These are phyloP conservation scores for Taeniopygia guttata DNA, from an alignment of 2,797 vertebrate genomes.

Conservation along the genomic window DNA sequence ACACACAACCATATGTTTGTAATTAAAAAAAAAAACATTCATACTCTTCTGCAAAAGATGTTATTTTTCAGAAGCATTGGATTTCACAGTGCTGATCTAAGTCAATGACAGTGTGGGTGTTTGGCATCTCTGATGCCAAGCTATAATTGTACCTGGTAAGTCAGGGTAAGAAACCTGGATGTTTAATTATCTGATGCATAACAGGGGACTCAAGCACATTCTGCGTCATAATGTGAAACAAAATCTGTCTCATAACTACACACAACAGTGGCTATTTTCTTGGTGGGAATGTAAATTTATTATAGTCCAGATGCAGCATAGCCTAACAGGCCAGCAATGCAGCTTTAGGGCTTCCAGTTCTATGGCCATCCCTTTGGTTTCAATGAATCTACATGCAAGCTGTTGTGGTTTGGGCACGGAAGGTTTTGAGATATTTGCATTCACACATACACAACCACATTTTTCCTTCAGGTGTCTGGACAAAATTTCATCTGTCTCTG, in stretches of 20 bases:
- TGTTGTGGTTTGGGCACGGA: neutral
- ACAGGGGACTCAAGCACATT: neutral
- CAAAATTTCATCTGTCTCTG: neutral
- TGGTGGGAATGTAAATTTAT: neutral
- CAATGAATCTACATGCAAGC: neutral
- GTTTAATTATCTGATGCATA: neutral
- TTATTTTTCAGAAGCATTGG: neutral
- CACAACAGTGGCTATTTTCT: neutral
- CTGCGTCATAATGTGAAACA: neutral
- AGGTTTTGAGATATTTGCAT: neutral
- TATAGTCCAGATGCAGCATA: neutral
- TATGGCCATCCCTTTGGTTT: neutral
- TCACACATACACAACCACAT: neutral
- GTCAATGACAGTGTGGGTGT: slow-evolving; percentile 10
- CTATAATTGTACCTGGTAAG: slow-evolving; percentile 19
- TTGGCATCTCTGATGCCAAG: neutral
- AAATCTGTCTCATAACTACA: neutral
- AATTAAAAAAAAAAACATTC: neutral
- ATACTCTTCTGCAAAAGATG: neutral
- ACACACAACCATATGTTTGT: neutral
- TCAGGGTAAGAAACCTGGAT: neutral
- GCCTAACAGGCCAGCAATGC: neutral
- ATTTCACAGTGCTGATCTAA: neutral
- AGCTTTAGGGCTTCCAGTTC: neutral
- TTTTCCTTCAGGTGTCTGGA: neutral